Evolutionary conservation across 92 coral and sea anemone genomes (phyloP), one percentile per base, ranked within the genome.

Genomic region (Blastomussa wellsi): DNA sequence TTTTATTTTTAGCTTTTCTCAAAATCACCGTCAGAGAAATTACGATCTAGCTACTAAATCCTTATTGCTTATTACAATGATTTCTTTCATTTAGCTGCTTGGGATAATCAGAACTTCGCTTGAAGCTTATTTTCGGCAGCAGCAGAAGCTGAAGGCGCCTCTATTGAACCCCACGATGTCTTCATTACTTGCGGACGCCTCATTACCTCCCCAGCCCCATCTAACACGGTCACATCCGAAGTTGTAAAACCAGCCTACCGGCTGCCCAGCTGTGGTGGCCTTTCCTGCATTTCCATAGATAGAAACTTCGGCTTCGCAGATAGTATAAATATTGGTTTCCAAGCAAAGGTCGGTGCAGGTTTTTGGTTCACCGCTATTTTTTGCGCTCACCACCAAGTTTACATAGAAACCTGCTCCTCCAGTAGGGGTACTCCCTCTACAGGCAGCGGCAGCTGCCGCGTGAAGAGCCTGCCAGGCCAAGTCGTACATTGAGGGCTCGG

Each of bases 391-490:
- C 71, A 65, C 37, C 19, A 0, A 0, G 36, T 65, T 65, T 28
- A 31, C 37, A 4, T 65, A 0, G 19, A 0, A 0, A 10, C 71
- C 37, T 26, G 2, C 28, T 65, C 71, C 71, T 65, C 71, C 71
- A 2, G 71, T 26, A 26, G 37, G 71, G 32, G 37, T 65, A 41
- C 44, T 41, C 7, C 44, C 44, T 7, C 44, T 41, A 7, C 44
- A 41, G 44, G 44, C 44, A 41, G 32, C 71, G 19, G 32, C 71
- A 5, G 32, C 71, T 19, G 71, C 71, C 37, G 7, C 7, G 71
- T 65, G 71, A 14, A 26, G 71, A 31, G 71, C 71, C 71, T 65
- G 37, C 71, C 71, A 29, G 13, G 71, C 71, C 71, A 65, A 29
- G 37, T 65, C 37, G 71, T 65, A 26, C 0, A 20, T 1, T 22